Conservation (phyloP, 2,888 invertebrate genomes). For the Agriopis leucophaearia region DNA sequence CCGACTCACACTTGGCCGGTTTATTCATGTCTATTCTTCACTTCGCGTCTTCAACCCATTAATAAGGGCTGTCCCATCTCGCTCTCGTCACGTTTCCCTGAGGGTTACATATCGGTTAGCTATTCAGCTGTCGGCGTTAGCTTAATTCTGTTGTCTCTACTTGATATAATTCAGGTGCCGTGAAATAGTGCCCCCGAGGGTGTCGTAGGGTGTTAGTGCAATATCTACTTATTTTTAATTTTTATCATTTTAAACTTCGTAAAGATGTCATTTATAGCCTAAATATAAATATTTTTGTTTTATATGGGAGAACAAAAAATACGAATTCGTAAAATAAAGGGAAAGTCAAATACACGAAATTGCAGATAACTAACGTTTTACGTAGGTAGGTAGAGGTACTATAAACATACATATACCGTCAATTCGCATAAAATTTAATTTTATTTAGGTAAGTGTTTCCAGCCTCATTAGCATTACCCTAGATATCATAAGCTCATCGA, state of each 20-base stretch:
- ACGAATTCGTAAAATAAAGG: no score
- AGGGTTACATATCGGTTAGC: constrained; percentile 23
- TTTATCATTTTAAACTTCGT: constrained; percentile 3
- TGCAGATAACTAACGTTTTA: no score
- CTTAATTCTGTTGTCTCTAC: constrained; percentile 27
- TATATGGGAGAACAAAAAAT: no score
- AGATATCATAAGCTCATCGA: constrained; percentile 43
- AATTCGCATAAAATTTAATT: background rate
- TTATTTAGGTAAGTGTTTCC: background rate
- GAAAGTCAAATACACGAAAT: no score
- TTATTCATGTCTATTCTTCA: background rate
- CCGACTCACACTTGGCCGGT: background rate
- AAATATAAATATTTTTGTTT: no score
- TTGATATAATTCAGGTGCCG: constrained; percentile 20
- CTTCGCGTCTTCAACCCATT: constrained; percentile 2
- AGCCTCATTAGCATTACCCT: constrained; percentile 1
- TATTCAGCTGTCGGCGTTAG: constrained; percentile 14
- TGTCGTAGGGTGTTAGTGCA: constrained; percentile 1
- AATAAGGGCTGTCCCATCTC: constrained; percentile 12
- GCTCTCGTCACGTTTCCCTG: constrained; percentile 5
- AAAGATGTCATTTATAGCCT: no score
- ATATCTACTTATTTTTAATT: no score
- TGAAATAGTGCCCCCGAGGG: constrained; percentile 17
- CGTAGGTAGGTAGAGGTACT: no score
- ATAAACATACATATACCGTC: background rate